Conservation (phyloP, 2,797 vertebrate species). For the Etheostoma nigrum region DNA sequence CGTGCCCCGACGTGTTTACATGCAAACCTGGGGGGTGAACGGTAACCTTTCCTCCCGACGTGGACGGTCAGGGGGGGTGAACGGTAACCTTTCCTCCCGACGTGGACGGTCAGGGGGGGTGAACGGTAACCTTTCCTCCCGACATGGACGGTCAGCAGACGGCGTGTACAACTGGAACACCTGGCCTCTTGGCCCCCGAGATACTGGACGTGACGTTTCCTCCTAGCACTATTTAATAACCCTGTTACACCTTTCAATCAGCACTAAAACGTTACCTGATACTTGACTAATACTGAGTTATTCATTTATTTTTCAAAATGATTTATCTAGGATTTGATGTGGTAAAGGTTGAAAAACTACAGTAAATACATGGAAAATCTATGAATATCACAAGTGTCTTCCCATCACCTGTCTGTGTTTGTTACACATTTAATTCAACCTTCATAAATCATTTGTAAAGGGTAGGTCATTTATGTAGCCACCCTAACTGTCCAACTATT, state of each 20-base stretch:
- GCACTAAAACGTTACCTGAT: neutral
- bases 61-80: too few relatives aligned
- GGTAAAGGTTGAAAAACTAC: neutral
- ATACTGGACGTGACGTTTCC: conserved; percentile 6
- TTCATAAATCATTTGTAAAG: neutral
- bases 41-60: conserved; percentile 7
- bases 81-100: conserved; percentile 1
- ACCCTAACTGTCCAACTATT: neutral
- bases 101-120: neutral
- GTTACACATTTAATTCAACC: neutral
- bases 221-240: neutral
- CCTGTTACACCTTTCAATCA: neutral
- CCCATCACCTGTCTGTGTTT: neutral
- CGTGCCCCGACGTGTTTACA: conserved; percentile 42
- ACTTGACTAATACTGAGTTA: neutral
- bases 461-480: too few relatives aligned
- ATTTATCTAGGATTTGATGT: neutral
- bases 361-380: too few relatives aligned
- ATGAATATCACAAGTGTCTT: neutral
- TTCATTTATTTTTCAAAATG: neutral
- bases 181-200: neutral
- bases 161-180: neutral
- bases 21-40: conserved; percentile 3
- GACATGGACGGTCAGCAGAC: neutral
- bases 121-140: neutral